Evolutionary conservation across 2,797 vertebrate genomes (phyloP).

Genomic region (Ispidina picta): DNA sequence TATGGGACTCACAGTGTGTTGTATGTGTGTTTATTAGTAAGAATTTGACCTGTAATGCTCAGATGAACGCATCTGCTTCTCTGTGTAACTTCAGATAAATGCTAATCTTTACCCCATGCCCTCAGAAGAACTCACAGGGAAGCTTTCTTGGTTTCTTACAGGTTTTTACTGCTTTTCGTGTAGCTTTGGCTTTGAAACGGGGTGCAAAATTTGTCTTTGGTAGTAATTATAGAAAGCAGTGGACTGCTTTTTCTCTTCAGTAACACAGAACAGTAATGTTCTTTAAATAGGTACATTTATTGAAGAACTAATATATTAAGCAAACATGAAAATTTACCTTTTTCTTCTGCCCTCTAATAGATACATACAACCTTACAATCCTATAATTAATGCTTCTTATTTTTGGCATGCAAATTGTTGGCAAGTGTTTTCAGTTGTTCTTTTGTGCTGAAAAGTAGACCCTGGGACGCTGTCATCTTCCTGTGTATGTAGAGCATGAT

Average conservation of each 20-base stretch:
- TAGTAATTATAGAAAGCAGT: conserved; percentile 53
- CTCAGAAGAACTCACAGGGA: conserved; percentile 23
- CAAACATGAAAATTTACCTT: conserved; percentile 23
- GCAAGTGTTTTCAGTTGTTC: not conserved
- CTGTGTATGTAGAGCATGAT: not conserved
- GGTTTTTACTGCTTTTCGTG: not conserved
- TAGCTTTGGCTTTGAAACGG: conserved; percentile 34
- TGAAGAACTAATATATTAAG: conserved; percentile 40
- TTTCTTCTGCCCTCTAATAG: not conserved
- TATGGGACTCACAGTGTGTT: not conserved
- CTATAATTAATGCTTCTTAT: conserved; percentile 47
- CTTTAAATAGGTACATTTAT: conserved; percentile 56
- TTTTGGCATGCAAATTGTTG: conserved; percentile 24
- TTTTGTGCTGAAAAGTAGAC: not conserved
- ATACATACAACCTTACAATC: not conserved
- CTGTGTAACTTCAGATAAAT: conserved; percentile 38
- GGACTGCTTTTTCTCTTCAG: conserved; percentile 49
- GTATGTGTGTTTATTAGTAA: conserved; percentile 41
- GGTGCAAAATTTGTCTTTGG: not conserved
- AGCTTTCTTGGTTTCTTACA: conserved; percentile 6
- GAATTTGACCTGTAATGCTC: conserved; percentile 35
- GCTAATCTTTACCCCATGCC: conserved; percentile 18
- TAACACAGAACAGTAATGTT: conserved; percentile 21
- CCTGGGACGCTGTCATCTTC: not conserved
- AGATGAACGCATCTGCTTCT: conserved; percentile 23